phyloP scores from a whole-genome alignment of 2,888 invertebrate genomes.

The Scaptomyza parva region DNA sequence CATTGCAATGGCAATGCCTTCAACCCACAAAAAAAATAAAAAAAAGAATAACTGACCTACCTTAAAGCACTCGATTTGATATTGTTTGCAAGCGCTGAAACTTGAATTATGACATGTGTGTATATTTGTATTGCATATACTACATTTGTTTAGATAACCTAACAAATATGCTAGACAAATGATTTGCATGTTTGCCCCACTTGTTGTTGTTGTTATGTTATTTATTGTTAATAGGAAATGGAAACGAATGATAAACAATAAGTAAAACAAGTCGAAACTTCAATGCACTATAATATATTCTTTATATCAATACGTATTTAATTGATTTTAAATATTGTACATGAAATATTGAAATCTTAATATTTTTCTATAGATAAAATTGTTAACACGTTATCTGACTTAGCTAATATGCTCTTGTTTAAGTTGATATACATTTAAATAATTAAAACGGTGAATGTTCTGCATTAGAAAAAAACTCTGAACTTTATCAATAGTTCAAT shows the following conservation, averaged over 20 bases:
- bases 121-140: constrained; percentile 3
- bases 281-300: constrained; percentile 19
- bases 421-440: constrained; percentile 41
- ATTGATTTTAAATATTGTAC: not conserved
- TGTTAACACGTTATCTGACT: not conserved
- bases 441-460: constrained; percentile 61
- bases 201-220: not conserved
- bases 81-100: constrained; percentile 20
- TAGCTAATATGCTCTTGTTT: not conserved
- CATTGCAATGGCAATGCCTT: constrained; percentile 16
- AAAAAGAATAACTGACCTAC: constrained; percentile 60
- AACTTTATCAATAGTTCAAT: constrained; percentile 31
- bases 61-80: constrained; percentile 36
- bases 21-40: constrained; percentile 8
- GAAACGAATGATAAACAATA: not conserved
- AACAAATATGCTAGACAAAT: constrained; percentile 14
- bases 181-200: constrained; percentile 23
- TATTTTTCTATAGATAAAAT: not conserved
- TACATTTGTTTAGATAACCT: constrained; percentile 12
- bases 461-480: constrained; percentile 14
- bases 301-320: not conserved
- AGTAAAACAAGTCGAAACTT: constrained; percentile 2
- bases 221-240: constrained; percentile 38
- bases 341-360: not conserved
- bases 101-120: constrained; percentile 8